Base-by-base conservation (phyloP, 1,140 invertebrate genomes). In the Nymphalis io region DNA sequence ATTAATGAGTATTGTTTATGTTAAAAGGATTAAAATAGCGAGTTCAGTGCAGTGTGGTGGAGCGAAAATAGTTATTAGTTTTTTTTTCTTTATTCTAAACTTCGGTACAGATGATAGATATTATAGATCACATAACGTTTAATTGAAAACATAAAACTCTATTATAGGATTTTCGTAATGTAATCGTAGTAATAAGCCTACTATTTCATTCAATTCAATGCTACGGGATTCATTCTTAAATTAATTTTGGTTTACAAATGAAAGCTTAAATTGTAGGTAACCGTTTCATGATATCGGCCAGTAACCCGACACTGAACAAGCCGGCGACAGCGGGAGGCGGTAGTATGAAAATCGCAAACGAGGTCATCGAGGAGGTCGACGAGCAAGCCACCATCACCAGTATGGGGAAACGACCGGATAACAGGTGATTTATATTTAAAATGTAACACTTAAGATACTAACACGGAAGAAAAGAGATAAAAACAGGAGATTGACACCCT, bases 321-420 rank as follows among this genome's bases (percentile, higher is more conserved):
- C 87, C 85, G 15, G 72, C 82, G 1, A 75, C 86, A 8, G 78
- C 84, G 3, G 83, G 68, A 20, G 81, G 77, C 13, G 95, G 94
- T n/a, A 95, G 94, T 40, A 94, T 95, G 91, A 93, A 94, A 73
- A 95, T 97, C 16, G 93, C 95, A 0, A 94, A 95, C 75, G 94
- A 95, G 73, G 94, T 96, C 3, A 97, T 96, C 27, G 96, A 96
- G 82, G 96, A 97, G 83, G 95, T 96, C 0, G 96, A 96, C 73
- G 96, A 97, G 78, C 96, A 96, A 82, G 92, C 94, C 70, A 96
- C 96, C 3, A 94, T 96, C 57, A 96, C 94, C 0, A 96, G 95
- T 15, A 94, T 95, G 90, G 93, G 93, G 78, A 85, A 94, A 88
- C 79, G 84, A 21, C 85, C 93, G 39, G 87, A 94, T 79, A 64